These are phyloP conservation scores for Oreocharis arfaki DNA, from an alignment of 2,113 vertebrate species.

Conservation along the genomic window DNA sequence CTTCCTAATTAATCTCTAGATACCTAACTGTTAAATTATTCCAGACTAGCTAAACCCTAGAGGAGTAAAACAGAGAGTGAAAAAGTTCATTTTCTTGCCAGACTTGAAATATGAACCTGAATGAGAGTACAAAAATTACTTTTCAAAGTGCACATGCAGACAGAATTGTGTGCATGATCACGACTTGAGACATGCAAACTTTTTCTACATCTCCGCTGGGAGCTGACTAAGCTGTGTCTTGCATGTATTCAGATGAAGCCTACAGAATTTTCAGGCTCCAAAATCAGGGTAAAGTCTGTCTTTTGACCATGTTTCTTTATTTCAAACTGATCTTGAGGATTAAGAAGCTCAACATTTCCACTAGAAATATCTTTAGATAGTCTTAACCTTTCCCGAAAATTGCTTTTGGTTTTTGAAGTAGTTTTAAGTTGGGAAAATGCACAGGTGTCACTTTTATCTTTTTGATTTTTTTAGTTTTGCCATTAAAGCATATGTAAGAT, in stretches of 20 bases:
- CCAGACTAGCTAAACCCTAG: background rate
- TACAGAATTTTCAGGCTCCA: background rate
- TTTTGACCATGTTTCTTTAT: background rate
- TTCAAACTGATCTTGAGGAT: background rate
- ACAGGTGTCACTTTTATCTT: background rate
- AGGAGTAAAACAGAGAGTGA: background rate
- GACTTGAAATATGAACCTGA: background rate
- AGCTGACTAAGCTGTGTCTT: background rate
- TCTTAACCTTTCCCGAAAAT: background rate
- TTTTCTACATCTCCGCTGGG: background rate
- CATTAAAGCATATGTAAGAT: background rate
- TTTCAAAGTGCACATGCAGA: background rate
- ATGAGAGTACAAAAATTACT: background rate
- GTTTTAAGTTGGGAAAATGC: background rate
- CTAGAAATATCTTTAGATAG: background rate
- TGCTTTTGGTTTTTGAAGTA: background rate
- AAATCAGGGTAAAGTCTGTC: background rate
- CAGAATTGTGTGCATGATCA: background rate
- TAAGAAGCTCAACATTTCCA: background rate
- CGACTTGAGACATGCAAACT: background rate
- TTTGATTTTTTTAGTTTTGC: background rate
- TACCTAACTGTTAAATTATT: background rate
- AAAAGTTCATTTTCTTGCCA: background rate
- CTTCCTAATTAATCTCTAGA: slow-evolving; percentile 19
- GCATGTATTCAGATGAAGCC: background rate